A percentile compares a stretch with the other conserved stretches of the same genome.
phyloP scores from a whole-genome alignment of 2,888 invertebrate genomes.

The Tetragonula carbonaria region DNA sequence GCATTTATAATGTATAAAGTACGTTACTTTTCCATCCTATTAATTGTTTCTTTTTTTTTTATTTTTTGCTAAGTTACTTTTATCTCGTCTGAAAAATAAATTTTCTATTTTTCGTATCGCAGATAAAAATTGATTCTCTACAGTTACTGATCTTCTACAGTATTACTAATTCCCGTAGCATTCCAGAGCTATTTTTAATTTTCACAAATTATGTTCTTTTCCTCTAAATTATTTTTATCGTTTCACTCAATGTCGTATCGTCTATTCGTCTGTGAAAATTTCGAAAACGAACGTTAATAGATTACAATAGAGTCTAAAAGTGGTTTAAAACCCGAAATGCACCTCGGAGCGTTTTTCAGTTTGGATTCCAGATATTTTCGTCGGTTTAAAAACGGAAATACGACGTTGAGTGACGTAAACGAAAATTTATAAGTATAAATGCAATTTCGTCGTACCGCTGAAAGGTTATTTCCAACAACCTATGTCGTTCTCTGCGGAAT shows the following conservation, averaged over 20 bases:
- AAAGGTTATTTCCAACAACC: background rate
- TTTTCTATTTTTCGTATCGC: too few species aligned
- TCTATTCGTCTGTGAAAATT: background rate
- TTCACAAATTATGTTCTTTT: background rate
- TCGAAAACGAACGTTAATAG: background rate
- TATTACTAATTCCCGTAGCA: too few species aligned
- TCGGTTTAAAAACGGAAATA: slow-evolving; percentile 2
- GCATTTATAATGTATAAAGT: too few species aligned
- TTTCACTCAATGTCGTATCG: background rate
- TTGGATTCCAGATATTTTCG: background rate
- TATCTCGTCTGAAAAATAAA: too few species aligned
- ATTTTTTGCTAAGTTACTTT: too few species aligned
- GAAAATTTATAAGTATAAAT: background rate
- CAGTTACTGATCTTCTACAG: too few species aligned
- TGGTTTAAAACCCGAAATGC: background rate
- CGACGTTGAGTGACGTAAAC: slow-evolving; percentile 12
- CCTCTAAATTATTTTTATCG: background rate
- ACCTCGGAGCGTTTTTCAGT: background rate
- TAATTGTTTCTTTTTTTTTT: too few species aligned
- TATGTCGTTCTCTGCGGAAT: background rate
- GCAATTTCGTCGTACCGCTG: background rate
- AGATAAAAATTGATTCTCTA: too few species aligned
- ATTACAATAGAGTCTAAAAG: background rate
- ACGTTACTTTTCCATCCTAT: too few species aligned
- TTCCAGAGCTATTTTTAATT: too few species aligned